Evolutionary conservation across 2,797 vertebrate species (phyloP).

Genomic region (Tauraco hartlaubi): DNA sequence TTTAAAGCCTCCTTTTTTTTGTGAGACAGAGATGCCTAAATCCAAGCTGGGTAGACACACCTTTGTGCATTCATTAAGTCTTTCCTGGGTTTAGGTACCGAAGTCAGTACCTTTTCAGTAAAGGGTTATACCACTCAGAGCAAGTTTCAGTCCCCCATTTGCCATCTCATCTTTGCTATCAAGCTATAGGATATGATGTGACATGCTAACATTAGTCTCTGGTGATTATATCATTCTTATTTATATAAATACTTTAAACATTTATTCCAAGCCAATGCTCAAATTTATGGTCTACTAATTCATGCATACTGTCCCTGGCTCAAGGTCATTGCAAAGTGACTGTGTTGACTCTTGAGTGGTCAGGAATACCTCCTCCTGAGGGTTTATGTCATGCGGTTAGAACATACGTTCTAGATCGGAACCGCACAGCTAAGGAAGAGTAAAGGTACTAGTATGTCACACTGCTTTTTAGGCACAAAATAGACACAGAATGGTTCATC

Average conservation of each 20-base stretch:
- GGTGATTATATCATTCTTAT: background rate
- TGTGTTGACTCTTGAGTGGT: background rate
- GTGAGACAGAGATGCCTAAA: background rate
- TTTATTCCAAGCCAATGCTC: background rate
- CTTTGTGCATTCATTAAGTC: background rate
- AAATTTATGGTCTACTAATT: background rate
- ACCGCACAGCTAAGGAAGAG: background rate
- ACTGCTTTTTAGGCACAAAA: background rate
- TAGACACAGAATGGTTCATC: background rate
- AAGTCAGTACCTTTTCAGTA: background rate
- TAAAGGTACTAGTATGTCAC: background rate
- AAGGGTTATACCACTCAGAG: background rate
- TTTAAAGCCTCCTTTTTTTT: background rate
- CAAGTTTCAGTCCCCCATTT: background rate
- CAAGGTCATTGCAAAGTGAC: background rate
- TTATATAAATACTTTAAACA: background rate
- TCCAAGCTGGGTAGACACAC: background rate
- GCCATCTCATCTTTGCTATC: background rate
- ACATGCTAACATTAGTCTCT: background rate
- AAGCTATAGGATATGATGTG: background rate
- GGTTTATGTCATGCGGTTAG: background rate
- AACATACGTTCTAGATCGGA: background rate
- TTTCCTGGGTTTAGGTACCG: background rate
- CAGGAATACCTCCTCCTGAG: background rate
- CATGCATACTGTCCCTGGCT: background rate